phyloP scores from a whole-genome alignment of 1,140 invertebrate genomes.

The Drosophila tropicalis region DNA sequence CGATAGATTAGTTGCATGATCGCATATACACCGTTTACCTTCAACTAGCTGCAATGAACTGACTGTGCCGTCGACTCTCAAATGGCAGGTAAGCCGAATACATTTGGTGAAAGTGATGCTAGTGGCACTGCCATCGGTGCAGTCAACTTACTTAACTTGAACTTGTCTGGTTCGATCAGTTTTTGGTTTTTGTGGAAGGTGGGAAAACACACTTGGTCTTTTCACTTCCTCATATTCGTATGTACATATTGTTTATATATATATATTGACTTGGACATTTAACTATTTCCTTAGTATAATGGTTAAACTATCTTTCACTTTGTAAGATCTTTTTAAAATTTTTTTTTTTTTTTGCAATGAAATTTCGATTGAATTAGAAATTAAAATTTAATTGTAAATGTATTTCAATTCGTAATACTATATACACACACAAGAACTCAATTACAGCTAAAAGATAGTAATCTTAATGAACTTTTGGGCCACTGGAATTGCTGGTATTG shows the following conservation, averaged over 20 bases:
- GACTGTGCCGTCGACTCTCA: constrained; percentile 18
- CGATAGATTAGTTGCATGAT: constrained; percentile 85
- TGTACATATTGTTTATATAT: background rate
- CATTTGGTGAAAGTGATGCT: constrained; percentile 58
- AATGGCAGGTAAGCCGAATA: constrained; percentile 38
- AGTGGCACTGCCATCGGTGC: constrained; percentile 36
- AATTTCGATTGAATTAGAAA: background rate
- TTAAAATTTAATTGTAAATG: constrained; percentile 60
- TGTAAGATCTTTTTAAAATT: background rate
- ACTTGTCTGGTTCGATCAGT: constrained; percentile 29
- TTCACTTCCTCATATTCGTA: background rate
- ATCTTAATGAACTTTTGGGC: constrained; percentile 51
- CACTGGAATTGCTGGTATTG: constrained; percentile 11
- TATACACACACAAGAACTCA: constrained; percentile 67
- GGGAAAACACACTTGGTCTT: background rate
- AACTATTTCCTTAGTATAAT: background rate
- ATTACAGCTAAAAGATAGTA: constrained; percentile 58
- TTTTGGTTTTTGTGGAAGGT: background rate
- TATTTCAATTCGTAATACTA: constrained; percentile 78
- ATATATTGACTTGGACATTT: background rate
- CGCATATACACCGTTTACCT: constrained; percentile 10
- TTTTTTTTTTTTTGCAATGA: background rate
- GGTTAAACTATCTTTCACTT: background rate
- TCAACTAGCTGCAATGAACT: constrained; percentile 36
- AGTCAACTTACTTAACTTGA: constrained; percentile 30